phyloP scores from a whole-genome alignment of 2,797 vertebrate genomes.

The Gobio occitaniae region DNA sequence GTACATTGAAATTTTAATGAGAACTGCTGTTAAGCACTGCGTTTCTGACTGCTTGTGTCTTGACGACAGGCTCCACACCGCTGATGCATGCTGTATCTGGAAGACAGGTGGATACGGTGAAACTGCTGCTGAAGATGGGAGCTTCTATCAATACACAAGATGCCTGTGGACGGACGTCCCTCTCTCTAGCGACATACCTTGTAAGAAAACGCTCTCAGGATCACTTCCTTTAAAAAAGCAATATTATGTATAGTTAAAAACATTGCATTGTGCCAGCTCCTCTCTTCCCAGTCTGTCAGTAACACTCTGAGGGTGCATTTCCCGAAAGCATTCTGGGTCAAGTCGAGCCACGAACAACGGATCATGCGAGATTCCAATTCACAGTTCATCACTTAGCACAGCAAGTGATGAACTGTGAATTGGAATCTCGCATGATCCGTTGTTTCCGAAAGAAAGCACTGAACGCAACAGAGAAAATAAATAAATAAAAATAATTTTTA shows the following conservation, averaged over 20 bases:
- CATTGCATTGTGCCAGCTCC: neutral
- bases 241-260: neutral
- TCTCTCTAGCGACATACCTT: conserved; percentile 88
- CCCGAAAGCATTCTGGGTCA: neutral
- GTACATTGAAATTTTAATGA: neutral
- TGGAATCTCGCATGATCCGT: no score
- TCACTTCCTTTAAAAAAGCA: neutral
- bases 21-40: neutral
- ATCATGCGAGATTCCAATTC: no score
- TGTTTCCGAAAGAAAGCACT: no score
- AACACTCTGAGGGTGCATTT: neutral
- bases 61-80: conserved; percentile 84
- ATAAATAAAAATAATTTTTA: no score
- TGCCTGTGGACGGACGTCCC: conserved; percentile 84
- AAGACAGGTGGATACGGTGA: conserved; percentile 88
- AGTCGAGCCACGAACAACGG: no score
- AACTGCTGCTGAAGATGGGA: conserved; percentile 90
- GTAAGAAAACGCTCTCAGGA: conserved; percentile 66
- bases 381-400: no score
- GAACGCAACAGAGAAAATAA: no score
- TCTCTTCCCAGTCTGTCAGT: neutral
- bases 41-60: conserved; percentile 24
- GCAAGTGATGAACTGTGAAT: no score
- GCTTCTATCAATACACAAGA: conserved; percentile 90
- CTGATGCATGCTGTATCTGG: conserved; percentile 90